Conservation (phyloP, 2,888 invertebrate genomes). For the Tenthredo distinguenda region DNA sequence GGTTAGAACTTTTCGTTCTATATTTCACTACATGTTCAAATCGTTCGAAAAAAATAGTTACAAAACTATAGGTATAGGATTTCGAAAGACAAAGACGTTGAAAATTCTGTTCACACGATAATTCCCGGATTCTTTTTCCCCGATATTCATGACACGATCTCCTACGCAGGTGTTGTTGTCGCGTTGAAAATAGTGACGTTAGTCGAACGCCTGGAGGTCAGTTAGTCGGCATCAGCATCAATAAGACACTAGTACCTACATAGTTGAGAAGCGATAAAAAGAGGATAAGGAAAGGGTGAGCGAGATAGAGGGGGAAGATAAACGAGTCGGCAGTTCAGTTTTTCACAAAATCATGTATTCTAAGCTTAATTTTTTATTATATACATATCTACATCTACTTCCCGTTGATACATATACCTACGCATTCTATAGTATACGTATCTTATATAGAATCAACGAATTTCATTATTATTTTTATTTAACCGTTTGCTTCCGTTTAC, state of each 20-base stretch:
- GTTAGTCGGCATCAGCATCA: not conserved
- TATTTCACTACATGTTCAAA: not conserved
- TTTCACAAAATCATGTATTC: not conserved
- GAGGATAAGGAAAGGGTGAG: not conserved
- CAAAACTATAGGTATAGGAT: too few relatives aligned
- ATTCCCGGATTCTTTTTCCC: not conserved
- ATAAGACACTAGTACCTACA: not conserved
- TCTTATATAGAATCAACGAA: not conserved
- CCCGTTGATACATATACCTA: not conserved
- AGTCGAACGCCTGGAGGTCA: not conserved
- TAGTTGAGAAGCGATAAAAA: not conserved
- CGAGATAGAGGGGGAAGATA: not conserved
- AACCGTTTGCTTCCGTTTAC: not conserved
- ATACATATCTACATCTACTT: not conserved
- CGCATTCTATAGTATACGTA: not conserved
- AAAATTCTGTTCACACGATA: not conserved
- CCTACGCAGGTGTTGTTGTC: not conserved
- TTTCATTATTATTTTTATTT: not conserved
- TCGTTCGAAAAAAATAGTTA: not conserved
- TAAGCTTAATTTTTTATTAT: not conserved
- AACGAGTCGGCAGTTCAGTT: not conserved
- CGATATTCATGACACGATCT: slow-evolving; percentile 1
- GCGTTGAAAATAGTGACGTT: not conserved
- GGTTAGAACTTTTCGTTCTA: not conserved
- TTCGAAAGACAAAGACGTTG: not conserved